Percentiles rank a stretch among this genome's conserved stretches.
Evolutionary conservation across 1,140 invertebrate species (phyloP).

Genomic region (Aphaenogaster rudis): DNA sequence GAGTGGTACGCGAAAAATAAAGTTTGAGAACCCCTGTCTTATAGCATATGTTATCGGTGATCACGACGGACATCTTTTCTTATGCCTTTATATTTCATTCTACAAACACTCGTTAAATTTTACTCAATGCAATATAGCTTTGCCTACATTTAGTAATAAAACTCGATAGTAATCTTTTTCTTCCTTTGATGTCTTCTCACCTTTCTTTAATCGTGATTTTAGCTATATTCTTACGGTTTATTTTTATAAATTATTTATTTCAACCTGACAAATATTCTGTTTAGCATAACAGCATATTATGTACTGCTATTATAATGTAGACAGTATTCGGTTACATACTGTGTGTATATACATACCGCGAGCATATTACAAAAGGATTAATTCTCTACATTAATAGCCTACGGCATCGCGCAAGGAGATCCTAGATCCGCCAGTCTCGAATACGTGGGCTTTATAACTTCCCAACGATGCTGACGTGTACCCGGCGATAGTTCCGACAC

Average conservation of each 20-base stretch:
- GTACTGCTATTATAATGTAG: not conserved
- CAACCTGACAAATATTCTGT: not conserved
- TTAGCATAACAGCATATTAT: not conserved
- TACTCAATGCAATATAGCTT: not conserved
- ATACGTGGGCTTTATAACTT: constrained; percentile 19
- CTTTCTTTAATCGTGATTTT: not conserved
- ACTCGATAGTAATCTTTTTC: not conserved
- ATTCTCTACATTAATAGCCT: not conserved
- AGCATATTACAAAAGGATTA: constrained; percentile 9
- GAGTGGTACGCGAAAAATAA: too few species aligned
- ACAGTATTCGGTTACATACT: not conserved
- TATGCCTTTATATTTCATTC: not conserved
- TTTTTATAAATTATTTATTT: not conserved
- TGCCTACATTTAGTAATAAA: not conserved
- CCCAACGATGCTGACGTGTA: constrained; percentile 29
- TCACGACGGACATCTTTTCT: not conserved
- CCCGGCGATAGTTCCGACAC: constrained; percentile 23
- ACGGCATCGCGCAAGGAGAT: not conserved
- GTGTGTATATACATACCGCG: not conserved
- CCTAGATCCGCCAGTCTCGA: constrained; percentile 1
- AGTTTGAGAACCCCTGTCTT: not conserved
- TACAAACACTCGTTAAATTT: constrained; percentile 1
- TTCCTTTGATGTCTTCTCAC: not conserved
- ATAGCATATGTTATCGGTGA: not conserved
- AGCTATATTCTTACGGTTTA: not conserved